Percentiles rank a stretch among this genome's conserved stretches.
phyloP scores from a whole-genome alignment of 2,113 vertebrate species.

The Candoia aspera region DNA sequence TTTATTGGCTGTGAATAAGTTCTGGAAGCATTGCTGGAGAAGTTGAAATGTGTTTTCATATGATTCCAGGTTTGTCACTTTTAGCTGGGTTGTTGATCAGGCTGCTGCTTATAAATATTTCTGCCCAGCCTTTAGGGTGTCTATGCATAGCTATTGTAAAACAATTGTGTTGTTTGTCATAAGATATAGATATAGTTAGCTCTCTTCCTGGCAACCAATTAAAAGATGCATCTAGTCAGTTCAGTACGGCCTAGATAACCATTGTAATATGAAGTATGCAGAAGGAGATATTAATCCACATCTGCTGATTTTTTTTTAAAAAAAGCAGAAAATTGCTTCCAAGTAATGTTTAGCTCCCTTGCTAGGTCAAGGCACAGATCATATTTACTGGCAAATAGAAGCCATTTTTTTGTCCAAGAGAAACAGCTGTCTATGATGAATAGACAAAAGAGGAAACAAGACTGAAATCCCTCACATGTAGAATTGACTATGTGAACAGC shows the following conservation, averaged over 20 bases:
- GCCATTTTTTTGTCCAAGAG: neutral
- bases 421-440: neutral
- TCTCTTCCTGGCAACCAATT: neutral
- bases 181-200: neutral
- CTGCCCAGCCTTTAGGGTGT: neutral
- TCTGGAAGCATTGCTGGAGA: neutral
- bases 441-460: neutral
- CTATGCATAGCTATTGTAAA: neutral
- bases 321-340: neutral
- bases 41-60: neutral
- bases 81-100: neutral
- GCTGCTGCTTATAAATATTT: neutral
- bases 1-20: neutral
- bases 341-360: neutral
- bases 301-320: neutral
- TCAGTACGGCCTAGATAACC: neutral
- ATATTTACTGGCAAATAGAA: neutral
- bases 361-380: neutral
- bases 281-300: neutral
- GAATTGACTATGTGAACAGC: neutral
- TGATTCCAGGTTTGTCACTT: neutral
- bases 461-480: constrained; percentile 22
- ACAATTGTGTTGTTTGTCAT: neutral
- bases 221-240: neutral
- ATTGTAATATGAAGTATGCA: neutral